These are phyloP conservation scores for Zootoca vivipara DNA, from an alignment of 2,113 vertebrate species.

Conservation along the genomic window DNA sequence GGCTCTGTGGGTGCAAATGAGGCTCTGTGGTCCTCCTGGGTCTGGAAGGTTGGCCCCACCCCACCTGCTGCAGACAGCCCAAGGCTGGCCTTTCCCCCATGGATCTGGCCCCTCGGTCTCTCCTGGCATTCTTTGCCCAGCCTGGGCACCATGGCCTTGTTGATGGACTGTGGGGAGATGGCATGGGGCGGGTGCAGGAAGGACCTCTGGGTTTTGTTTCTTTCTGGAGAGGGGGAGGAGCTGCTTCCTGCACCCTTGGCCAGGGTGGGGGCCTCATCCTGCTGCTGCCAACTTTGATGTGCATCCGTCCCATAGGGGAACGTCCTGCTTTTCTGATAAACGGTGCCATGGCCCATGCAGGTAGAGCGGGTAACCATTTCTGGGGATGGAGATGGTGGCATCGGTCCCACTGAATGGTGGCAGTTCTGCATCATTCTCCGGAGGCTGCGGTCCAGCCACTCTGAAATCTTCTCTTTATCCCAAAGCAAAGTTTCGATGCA, in stretches of 20 bases:
- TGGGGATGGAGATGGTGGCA: not conserved
- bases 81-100: not conserved
- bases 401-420: not conserved
- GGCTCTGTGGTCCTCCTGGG: not conserved
- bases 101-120: not conserved
- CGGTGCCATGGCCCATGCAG: not conserved
- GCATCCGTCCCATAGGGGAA: not conserved
- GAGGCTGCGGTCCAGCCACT: not conserved
- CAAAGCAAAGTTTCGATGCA: not conserved
- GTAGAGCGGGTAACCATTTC: not conserved
- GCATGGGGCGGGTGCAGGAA: not conserved
- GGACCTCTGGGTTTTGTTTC: not conserved
- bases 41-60: no score
- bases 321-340: not conserved
- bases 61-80: no score
- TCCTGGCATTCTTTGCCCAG: not conserved
- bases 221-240: not conserved
- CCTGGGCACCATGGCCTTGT: not conserved
- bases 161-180: not conserved
- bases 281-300: not conserved
- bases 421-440: not conserved
- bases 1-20: not conserved
- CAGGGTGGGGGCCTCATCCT: not conserved
- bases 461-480: not conserved
- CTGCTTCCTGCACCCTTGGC: not conserved